Evolutionary conservation across 2,888 invertebrate genomes (phyloP).

Genomic region (Euplagia quadripunctaria): DNA sequence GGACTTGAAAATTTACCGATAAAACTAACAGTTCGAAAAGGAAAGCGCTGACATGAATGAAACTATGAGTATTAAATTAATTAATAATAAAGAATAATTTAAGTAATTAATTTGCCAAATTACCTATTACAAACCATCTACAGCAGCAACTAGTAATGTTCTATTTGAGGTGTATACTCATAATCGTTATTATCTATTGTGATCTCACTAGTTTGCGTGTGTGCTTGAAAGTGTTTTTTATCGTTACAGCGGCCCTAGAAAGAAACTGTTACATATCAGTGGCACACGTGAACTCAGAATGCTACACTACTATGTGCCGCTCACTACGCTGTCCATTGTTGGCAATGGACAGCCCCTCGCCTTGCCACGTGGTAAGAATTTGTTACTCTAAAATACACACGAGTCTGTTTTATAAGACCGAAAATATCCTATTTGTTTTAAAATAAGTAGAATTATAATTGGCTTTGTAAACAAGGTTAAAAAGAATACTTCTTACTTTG

Average conservation of each 20-base stretch:
- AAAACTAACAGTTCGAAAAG: no score
- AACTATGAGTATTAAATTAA: no score
- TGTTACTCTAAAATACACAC: not conserved
- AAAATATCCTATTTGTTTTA: not conserved
- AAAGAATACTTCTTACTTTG: not conserved
- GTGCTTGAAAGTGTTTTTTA: not conserved
- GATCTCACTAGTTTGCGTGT: not conserved
- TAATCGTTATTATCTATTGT: not conserved
- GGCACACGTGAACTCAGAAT: slow-evolving; percentile 98
- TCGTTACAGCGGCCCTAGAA: slow-evolving; percentile 91
- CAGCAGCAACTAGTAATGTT: no score
- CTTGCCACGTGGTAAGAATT: slow-evolving; percentile 72
- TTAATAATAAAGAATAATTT: no score
- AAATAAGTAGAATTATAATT: not conserved
- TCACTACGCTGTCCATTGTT: no score
- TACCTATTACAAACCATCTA: no score
- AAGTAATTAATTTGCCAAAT: no score
- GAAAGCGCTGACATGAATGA: no score
- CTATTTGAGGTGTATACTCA: no score
- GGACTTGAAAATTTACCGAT: no score
- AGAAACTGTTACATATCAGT: slow-evolving; percentile 96
- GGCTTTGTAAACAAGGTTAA: not conserved
- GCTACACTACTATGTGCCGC: slow-evolving; percentile 88
- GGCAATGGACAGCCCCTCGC: slow-evolving; percentile 82
- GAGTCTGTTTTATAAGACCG: not conserved